phyloP scores from a whole-genome alignment of 92 coral and sea anemone genomes.

The Paramuricea clavata region DNA sequence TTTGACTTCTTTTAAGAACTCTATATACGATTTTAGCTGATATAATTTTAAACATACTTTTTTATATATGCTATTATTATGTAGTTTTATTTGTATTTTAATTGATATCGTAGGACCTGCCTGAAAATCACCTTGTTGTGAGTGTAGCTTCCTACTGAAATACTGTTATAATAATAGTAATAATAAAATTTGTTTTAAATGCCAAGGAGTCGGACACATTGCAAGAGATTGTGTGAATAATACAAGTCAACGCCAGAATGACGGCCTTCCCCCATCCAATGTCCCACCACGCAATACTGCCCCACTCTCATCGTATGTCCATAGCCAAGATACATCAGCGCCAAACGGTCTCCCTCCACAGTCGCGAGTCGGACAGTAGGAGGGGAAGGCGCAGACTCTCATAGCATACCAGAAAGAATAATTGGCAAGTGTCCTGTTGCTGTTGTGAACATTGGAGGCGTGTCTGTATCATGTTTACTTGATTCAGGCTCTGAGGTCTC shows the following conservation, averaged over 20 bases:
- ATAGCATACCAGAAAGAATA: conserved; percentile 54
- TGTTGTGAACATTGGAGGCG: conserved; percentile 60
- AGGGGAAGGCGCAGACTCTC: conserved; percentile 54
- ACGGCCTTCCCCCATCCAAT: not conserved
- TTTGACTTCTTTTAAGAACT: no score
- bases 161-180: no score
- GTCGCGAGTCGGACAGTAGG: conserved; percentile 57
- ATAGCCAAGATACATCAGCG: conserved; percentile 11
- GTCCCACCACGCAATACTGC: not conserved
- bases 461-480: conserved; percentile 61
- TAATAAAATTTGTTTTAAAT: conserved; percentile 60
- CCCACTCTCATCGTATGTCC: not conserved
- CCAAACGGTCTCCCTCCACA: conserved; percentile 37
- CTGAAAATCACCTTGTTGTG: no score
- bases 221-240: conserved; percentile 15
- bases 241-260: conserved; percentile 1
- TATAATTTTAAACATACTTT: no score
- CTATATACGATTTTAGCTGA: no score
- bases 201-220: conserved; percentile 52
- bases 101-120: no score
- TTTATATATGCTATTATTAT: no score
- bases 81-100: no score
- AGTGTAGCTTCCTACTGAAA: no score
- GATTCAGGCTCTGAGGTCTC: conserved; percentile 82
- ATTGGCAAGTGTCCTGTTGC: conserved; percentile 71